phyloP scores from a whole-genome alignment of 2,797 vertebrate species.

The Hoplostethus atlanticus region DNA sequence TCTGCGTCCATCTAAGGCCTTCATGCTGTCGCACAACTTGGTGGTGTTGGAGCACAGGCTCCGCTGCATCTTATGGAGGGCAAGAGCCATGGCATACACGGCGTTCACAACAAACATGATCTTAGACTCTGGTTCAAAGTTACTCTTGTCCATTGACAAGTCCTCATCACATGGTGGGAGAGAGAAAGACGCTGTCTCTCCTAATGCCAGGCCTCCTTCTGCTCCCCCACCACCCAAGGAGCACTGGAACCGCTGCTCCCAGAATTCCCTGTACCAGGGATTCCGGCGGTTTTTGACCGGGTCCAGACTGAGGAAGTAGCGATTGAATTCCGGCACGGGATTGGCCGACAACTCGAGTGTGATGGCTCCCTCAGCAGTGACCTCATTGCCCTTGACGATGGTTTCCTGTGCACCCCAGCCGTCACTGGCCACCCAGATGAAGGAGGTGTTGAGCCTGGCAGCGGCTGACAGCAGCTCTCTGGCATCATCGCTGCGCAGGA shows the following conservation, averaged over 20 bases:
- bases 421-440: constrained; percentile 98
- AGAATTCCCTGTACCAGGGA: constrained; percentile 98
- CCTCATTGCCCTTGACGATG: constrained; percentile 95
- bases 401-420: constrained; percentile 99
- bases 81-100: constrained; percentile 97
- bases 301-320: constrained; percentile 92
- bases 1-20: constrained; percentile 92
- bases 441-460: constrained; percentile 93
- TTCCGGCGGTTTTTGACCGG: constrained; percentile 93
- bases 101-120: constrained; percentile 99
- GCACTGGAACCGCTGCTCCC: constrained; percentile 98
- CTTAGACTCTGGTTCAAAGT: constrained; percentile 98
- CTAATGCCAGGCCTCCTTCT: constrained; percentile 53
- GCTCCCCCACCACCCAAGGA: constrained; percentile 80
- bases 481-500: constrained; percentile 95
- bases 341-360: constrained; percentile 96
- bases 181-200: constrained; percentile 33
- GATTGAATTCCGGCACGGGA: constrained; percentile 92
- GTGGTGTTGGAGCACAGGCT: constrained; percentile 95
- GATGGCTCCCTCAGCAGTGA: constrained; percentile 94
- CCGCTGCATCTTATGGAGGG: constrained; percentile 96
- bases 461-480: constrained; percentile 94
- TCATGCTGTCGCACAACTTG: constrained; percentile 95
- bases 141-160: constrained; percentile 89
- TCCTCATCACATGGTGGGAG: constrained; percentile 87